phyloP scores from a whole-genome alignment of 2,113 vertebrate genomes.

The Pholis gunnellus region DNA sequence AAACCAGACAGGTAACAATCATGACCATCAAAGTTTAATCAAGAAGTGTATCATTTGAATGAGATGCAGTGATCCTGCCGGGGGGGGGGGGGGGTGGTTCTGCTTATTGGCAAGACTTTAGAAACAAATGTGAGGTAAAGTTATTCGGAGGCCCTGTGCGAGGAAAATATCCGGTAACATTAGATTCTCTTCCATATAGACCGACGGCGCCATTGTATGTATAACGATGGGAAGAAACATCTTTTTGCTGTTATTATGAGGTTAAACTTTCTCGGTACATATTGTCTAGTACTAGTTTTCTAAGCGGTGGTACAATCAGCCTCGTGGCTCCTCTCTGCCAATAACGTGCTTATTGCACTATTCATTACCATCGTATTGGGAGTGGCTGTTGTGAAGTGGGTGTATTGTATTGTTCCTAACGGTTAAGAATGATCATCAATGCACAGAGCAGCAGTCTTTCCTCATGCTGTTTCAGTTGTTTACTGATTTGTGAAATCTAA shows the following conservation, averaged over 20 bases:
- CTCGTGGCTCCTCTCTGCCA: neutral
- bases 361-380: neutral
- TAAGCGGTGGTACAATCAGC: neutral
- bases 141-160: neutral
- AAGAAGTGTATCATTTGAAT: conserved; percentile 43
- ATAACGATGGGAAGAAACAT: neutral
- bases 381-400: neutral
- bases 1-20: conserved; percentile 61
- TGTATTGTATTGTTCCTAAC: neutral
- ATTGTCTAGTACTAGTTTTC: neutral
- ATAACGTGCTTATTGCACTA: neutral
- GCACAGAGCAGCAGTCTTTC: neutral
- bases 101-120: conserved; percentile 21
- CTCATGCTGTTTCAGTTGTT: neutral
- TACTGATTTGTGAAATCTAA: neutral
- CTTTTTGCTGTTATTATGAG: neutral
- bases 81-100: neutral
- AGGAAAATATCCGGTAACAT: neutral
- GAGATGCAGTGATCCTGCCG: conserved; percentile 12
- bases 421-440: neutral
- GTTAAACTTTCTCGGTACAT: neutral
- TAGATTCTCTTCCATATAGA: neutral
- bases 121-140: conserved; percentile 24
- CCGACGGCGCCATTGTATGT: neutral
- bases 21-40: conserved; percentile 31